Evolutionary conservation across 1,140 invertebrate genomes (phyloP), one percentile per base, ranked within the genome.

Genomic region (Oncopeltus fasciatus): DNA sequence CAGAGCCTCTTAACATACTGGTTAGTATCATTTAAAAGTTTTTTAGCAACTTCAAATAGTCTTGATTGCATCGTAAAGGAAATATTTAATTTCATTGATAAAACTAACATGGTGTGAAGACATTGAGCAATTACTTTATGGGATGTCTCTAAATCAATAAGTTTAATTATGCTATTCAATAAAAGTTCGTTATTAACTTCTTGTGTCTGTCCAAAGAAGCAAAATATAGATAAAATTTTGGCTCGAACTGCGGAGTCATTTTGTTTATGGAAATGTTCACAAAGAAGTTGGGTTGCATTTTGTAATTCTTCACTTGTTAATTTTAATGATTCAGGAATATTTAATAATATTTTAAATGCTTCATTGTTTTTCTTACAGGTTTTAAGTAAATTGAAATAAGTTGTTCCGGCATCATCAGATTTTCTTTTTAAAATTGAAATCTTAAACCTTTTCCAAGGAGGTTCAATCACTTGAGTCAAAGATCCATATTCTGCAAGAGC

Each of bases 81-180:
- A 24, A 24, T 65, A 27, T 69, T 65, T 16, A 68, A 60, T 26
- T 63, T 64, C 58, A 70, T 72, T 16, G 83, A 85, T 26, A 89
- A 70, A 71, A 82, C 81, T 21, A 85, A 69, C 26, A 88, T 71
- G 51, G 85, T 86, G 51, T 81, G 80, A 62, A 90, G 77, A 1
- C 86, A 83, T 73, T 87, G 83, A 58, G 84, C 82, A 66, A 87
- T 80, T 47, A 90, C 89, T 75, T 90, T 87, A 68, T 90, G 86
- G 0, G 88, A 91, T 61, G 80, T 81, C 76, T 91, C 88, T 68
- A 83, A 83, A 72, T 84, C 84, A 58, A 88, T 69, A 51, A 92
- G 74, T 61, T 78, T 77, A 26, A 87, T 80, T 12, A 86, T 85
- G 74, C 90, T 86, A 67, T 88, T 87, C 33, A 87, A 79, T 47